Evolutionary conservation across 2,888 invertebrate genomes (phyloP).

Genomic region (Uropetala carovei): DNA sequence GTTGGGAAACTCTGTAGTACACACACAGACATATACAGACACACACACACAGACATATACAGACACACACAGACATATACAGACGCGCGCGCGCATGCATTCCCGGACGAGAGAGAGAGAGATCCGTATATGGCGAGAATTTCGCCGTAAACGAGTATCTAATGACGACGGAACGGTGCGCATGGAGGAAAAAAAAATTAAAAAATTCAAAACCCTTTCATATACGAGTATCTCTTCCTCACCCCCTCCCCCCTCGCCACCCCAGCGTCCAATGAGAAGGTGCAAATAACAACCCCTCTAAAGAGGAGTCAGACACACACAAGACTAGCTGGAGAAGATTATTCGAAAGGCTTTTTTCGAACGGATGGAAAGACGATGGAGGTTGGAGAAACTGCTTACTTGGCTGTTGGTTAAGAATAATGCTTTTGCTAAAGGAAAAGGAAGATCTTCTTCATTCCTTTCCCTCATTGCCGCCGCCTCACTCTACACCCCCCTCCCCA

Average conservation of each 20-base stretch:
- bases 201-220: too few relatives aligned
- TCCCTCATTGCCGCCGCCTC: not conserved
- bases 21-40: too few relatives aligned
- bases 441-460: slow-evolving; percentile 12
- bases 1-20: too few relatives aligned
- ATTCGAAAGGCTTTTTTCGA: too few relatives aligned
- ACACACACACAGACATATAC: too few relatives aligned
- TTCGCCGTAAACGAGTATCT: slow-evolving; percentile 19
- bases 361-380: too few relatives aligned
- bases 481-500: not conserved
- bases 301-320: not conserved
- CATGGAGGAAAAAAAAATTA: not conserved
- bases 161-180: not conserved
- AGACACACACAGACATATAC: too few relatives aligned
- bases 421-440: not conserved
- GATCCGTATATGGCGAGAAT: not conserved
- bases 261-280: not conserved
- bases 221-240: not conserved
- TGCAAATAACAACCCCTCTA: not conserved
- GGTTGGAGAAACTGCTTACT: too few relatives aligned
- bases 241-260: not conserved
- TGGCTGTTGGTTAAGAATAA: too few relatives aligned
- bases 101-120: not conserved
- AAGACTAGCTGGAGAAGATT: not conserved
- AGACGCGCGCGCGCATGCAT: not conserved